Percentiles rank a stretch among this genome's conserved stretches.
Evolutionary conservation across 2,888 invertebrate species (phyloP).

Genomic region (Orthosia incerta): DNA sequence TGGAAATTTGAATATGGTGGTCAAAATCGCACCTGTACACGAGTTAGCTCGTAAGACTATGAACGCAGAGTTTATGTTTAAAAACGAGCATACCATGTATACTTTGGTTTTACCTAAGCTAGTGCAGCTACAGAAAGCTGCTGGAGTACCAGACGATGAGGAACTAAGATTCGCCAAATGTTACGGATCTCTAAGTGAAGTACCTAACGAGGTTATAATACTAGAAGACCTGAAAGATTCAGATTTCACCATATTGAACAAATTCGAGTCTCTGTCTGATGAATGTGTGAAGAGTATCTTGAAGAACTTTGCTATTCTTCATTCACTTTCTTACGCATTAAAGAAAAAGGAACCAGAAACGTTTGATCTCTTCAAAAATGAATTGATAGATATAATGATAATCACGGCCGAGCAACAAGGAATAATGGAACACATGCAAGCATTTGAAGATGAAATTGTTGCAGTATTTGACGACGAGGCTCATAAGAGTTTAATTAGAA

Average conservation of each 20-base stretch:
- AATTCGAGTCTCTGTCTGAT: too few relatives aligned
- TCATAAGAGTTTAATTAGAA: conserved; percentile 49
- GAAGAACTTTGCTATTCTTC: conserved; percentile 55
- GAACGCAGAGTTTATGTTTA: too few relatives aligned
- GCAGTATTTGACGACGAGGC: conserved; percentile 15
- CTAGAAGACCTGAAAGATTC: too few relatives aligned
- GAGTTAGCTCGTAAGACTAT: too few relatives aligned
- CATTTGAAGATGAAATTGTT: conserved; percentile 1
- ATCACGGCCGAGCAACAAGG: background rate
- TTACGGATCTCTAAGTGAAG: conserved; percentile 69
- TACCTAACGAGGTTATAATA: conserved; percentile 66
- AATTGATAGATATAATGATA: conserved; percentile 5
- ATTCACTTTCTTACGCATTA: conserved; percentile 76
- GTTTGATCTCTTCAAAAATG: conserved; percentile 60
- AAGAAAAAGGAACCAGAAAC: conserved; percentile 72
- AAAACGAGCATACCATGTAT: conserved; percentile 69
- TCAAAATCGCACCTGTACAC: too few relatives aligned
- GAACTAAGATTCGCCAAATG: conserved; percentile 70
- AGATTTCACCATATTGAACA: too few relatives aligned
- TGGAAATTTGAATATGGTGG: too few relatives aligned
- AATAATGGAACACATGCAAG: background rate
- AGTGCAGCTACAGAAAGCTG: conserved; percentile 69
- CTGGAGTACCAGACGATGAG: conserved; percentile 69
- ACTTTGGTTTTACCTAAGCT: conserved; percentile 72
- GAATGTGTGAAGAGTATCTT: too few relatives aligned